Percentiles rank a stretch among this genome's conserved stretches.
Evolutionary conservation across 2,113 vertebrate genomes (phyloP).

Genomic region (Channa maculata): DNA sequence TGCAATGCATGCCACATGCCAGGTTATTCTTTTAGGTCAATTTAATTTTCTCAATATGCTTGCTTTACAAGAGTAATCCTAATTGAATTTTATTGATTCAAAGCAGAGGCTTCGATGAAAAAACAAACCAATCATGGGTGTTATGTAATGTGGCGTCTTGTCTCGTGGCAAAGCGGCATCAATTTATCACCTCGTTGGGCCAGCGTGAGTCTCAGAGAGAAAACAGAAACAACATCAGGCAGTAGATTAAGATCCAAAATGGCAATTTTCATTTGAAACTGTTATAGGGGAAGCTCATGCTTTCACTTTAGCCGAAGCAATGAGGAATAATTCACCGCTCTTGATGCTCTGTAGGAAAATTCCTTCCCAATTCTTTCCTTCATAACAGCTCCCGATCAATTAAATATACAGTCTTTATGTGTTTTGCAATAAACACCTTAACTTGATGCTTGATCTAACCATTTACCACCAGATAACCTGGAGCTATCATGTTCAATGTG

Average conservation of each 20-base stretch:
- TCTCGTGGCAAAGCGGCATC: slow-evolving; percentile 54
- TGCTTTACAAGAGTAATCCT: slow-evolving; percentile 57
- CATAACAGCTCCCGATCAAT: neutral
- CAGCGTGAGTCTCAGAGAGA: slow-evolving; percentile 26
- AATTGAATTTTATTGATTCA: slow-evolving; percentile 73
- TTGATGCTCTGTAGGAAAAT: neutral
- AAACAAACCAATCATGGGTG: slow-evolving; percentile 50
- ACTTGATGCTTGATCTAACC: neutral
- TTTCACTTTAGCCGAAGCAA: neutral
- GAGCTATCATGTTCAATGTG: slow-evolving; percentile 17
- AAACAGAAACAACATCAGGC: slow-evolving; percentile 26
- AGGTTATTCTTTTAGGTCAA: slow-evolving; percentile 56
- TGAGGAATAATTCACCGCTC: neutral
- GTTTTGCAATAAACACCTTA: slow-evolving; percentile 24
- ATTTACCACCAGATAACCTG: slow-evolving; percentile 6
- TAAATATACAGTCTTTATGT: neutral
- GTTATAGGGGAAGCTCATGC: slow-evolving; percentile 1
- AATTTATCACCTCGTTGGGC: slow-evolving; percentile 63
- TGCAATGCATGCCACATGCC: slow-evolving; percentile 16
- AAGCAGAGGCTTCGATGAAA: slow-evolving; percentile 49
- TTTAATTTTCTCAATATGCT: slow-evolving; percentile 58
- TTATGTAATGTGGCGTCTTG: slow-evolving; percentile 59
- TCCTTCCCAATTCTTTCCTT: neutral
- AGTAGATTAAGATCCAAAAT: slow-evolving; percentile 50
- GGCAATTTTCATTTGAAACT: slow-evolving; percentile 35